A percentile compares a stretch with the other conserved stretches of the same genome.
Conservation (phyloP, 2,888 invertebrate genomes). For the Nomada fabriciana region DNA sequence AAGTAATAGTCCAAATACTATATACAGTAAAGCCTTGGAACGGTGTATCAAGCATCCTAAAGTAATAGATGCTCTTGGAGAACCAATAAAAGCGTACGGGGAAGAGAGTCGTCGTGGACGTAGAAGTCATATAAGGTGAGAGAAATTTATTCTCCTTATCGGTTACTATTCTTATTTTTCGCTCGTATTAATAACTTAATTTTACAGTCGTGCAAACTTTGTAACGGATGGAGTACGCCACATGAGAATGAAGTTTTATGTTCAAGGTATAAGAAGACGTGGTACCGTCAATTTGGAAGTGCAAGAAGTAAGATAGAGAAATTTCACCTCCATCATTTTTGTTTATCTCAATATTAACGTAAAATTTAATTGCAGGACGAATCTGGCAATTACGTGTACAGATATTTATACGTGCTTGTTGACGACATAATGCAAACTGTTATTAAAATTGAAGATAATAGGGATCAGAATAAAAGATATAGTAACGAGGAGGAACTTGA, state of each 20-base stretch:
- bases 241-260: constrained; percentile 95
- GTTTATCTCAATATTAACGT: background rate
- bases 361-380: constrained; percentile 88
- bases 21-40: constrained; percentile 92
- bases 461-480: constrained; percentile 74
- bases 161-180: background rate
- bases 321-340: background rate
- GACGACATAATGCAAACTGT: constrained; percentile 91
- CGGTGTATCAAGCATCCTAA: constrained; percentile 90
- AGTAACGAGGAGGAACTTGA: background rate
- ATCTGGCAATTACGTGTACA: constrained; percentile 91
- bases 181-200: background rate
- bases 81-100: constrained; percentile 95
- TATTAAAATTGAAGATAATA: constrained; percentile 92
- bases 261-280: constrained; percentile 92
- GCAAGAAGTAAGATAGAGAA: constrained; percentile 87
- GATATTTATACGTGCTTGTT: constrained; percentile 93
- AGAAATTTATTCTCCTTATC: background rate
- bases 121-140: constrained; percentile 91
- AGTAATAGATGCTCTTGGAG: constrained; percentile 93
- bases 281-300: constrained; percentile 95
- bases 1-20: constrained; percentile 93
- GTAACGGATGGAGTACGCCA: constrained; percentile 91
- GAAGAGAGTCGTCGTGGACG: constrained; percentile 94
- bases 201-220: constrained; percentile 89